These are phyloP conservation scores for Ellobium chinense DNA, from an alignment of 2,888 invertebrate genomes.

Conservation along the genomic window DNA sequence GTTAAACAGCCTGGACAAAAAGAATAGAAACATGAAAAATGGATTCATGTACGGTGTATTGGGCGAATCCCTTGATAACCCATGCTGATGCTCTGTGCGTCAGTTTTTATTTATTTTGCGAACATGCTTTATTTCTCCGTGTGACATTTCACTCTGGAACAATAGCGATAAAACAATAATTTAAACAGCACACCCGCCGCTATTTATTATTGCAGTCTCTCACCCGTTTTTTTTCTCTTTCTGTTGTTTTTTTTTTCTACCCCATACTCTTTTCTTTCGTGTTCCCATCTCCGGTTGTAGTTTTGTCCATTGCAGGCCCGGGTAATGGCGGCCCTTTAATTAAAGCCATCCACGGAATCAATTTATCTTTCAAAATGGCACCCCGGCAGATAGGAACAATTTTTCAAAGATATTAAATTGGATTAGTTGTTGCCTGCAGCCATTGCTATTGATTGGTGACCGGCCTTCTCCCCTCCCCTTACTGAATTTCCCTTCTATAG, in stretches of 20 bases:
- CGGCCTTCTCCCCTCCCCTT: neutral
- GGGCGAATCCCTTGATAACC: neutral
- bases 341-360: constrained; percentile 3
- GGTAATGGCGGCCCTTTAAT: constrained; percentile 27
- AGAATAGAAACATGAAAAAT: no score
- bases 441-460: constrained; percentile 33
- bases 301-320: neutral
- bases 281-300: neutral
- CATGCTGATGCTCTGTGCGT: neutral
- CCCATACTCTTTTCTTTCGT: neutral
- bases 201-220: constrained; percentile 9
- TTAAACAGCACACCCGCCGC: constrained; percentile 7
- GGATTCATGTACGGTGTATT: neutral
- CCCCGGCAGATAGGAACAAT: constrained; percentile 35
- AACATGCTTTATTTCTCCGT: constrained; percentile 11
- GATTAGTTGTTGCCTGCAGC: constrained; percentile 30
- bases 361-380: constrained; percentile 40
- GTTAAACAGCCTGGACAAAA: no score
- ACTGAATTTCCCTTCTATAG: neutral
- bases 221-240: neutral
- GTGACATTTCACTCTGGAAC: constrained; percentile 7
- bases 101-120: constrained; percentile 20
- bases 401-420: constrained; percentile 45
- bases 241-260: neutral
- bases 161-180: constrained; percentile 29